These are phyloP conservation scores for Palloptera scutellata DNA, from an alignment of 2,888 invertebrate species.

Conservation along the genomic window DNA sequence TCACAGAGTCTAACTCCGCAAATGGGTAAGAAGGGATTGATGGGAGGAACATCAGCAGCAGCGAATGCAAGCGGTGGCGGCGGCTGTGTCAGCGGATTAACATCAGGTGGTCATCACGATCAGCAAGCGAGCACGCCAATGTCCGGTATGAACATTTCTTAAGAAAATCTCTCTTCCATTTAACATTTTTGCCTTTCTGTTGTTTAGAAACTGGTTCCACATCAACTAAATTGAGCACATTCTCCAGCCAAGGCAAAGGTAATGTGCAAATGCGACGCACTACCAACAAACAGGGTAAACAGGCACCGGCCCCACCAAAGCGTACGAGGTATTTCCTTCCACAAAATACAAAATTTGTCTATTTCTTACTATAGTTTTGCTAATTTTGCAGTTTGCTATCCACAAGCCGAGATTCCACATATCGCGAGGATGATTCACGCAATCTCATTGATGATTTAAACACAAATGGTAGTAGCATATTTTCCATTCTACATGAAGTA, in stretches of 20 bases:
- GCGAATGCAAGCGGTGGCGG: conserved; percentile 43
- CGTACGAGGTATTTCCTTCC: conserved; percentile 78
- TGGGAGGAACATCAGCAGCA: conserved; percentile 36
- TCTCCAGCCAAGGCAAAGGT: conserved; percentile 70
- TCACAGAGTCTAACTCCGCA: conserved; percentile 63
- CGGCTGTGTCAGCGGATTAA: conserved; percentile 45
- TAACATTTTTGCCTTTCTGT: neutral
- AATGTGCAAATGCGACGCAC: conserved; percentile 85
- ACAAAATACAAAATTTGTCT: neutral
- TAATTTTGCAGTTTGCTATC: conserved; percentile 56
- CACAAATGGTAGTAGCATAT: conserved; percentile 61
- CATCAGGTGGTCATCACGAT: conserved; percentile 56
- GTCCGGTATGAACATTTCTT: conserved; percentile 56
- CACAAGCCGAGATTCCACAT: conserved; percentile 64
- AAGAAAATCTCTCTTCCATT: neutral
- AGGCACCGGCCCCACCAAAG: conserved; percentile 95
- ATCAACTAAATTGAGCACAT: conserved; percentile 71
- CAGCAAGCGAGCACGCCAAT: conserved; percentile 61
- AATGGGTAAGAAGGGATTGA: conserved; percentile 63
- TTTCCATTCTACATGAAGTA: conserved; percentile 30
- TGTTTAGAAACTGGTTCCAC: conserved; percentile 64
- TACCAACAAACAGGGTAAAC: conserved; percentile 89
- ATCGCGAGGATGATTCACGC: conserved; percentile 64
- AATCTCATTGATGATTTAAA: conserved; percentile 62
- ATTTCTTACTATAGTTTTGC: conserved; percentile 8